These are phyloP conservation scores for Drosophila auraria DNA, from an alignment of 1,140 invertebrate species.

Conservation along the genomic window DNA sequence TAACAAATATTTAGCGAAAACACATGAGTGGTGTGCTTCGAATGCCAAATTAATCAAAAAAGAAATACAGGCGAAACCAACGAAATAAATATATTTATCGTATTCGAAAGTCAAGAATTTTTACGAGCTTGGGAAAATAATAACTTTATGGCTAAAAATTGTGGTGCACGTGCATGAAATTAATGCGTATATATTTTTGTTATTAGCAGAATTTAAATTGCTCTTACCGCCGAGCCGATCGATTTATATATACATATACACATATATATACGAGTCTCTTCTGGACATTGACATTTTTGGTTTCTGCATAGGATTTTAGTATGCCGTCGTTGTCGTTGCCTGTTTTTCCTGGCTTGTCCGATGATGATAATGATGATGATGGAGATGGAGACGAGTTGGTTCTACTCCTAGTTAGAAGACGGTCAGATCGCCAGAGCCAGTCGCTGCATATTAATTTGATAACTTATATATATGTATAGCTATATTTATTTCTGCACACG, in stretches of 20 bases:
- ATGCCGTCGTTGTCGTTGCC: slow-evolving; percentile 71
- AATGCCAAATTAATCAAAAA: slow-evolving; percentile 62
- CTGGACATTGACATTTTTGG: slow-evolving; percentile 29
- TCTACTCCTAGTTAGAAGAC: slow-evolving; percentile 78
- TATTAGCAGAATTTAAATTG: slow-evolving; percentile 84
- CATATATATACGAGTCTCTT: neutral
- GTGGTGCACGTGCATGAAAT: slow-evolving; percentile 78
- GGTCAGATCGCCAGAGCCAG: slow-evolving; percentile 58
- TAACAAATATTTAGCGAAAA: slow-evolving; percentile 84
- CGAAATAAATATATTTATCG: slow-evolving; percentile 58
- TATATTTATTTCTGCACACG: slow-evolving; percentile 67
- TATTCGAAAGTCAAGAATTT: slow-evolving; percentile 80
- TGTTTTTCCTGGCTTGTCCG: slow-evolving; percentile 23
- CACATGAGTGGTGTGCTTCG: slow-evolving; percentile 55
- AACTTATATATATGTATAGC: slow-evolving; percentile 60
- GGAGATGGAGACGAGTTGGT: slow-evolving; percentile 51
- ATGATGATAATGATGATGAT: slow-evolving; percentile 50
- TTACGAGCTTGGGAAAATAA: slow-evolving; percentile 84
- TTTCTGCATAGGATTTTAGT: slow-evolving; percentile 59
- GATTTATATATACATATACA: slow-evolving; percentile 38
- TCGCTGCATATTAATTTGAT: slow-evolving; percentile 82
- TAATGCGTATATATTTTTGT: slow-evolving; percentile 71
- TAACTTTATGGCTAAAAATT: slow-evolving; percentile 79
- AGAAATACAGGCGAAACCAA: slow-evolving; percentile 3
- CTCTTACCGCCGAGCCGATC: slow-evolving; percentile 61